Evolutionary conservation across 2,113 vertebrate species (phyloP), one percentile per base, ranked within the genome.

Genomic region (Heterotilapia buettikoferi): DNA sequence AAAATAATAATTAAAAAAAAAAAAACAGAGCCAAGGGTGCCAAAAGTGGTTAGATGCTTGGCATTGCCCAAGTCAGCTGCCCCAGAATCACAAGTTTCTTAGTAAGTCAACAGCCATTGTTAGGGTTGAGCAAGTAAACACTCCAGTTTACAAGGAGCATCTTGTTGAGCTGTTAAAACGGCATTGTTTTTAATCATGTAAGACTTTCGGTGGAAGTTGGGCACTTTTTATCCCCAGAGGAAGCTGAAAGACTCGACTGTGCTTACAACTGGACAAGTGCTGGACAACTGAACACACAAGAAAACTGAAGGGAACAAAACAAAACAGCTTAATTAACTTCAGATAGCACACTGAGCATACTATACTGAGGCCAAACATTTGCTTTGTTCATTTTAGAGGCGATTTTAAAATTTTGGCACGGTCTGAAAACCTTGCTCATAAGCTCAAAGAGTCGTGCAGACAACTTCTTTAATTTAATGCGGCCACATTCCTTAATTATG

Each of bases 21-120:
- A 2, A 43, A 29, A 57, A 31, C 2, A 2, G 1, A 5, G 7
- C 82, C 40, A 26, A 71, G 4, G 14, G n/a, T 29, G 54, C n/a
- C 38, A 63, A 38, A 73, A 12, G 13, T 54, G 38, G 7, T 52
- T 6, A 53, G 21, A 78, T 61, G 61, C 13, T 73, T 86, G 4
- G n/a, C 88, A 91, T 91, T 90, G 85, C 63, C 38, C 7, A 4
- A 59, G 92, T 94, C 92, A 95, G 89, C 92, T 88, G 91, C 79
- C 79, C 21, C 68, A n/a, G 38, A 84, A 87, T 94, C 92, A 92
- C 92, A 89, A 83, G 90, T 84, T 88, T 33, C 36, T 52, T 40
- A 11, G 7, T 47, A 33, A 19, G 43, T 78, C 79, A 86, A 12
- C 19, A 6, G 85, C 26, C 83, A 53, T 90, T 93, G 87, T 91